A percentile compares a stretch with the other conserved stretches of the same genome.
phyloP scores from a whole-genome alignment of 2,113 vertebrate species.

The Brachionichthys hirsutus region DNA sequence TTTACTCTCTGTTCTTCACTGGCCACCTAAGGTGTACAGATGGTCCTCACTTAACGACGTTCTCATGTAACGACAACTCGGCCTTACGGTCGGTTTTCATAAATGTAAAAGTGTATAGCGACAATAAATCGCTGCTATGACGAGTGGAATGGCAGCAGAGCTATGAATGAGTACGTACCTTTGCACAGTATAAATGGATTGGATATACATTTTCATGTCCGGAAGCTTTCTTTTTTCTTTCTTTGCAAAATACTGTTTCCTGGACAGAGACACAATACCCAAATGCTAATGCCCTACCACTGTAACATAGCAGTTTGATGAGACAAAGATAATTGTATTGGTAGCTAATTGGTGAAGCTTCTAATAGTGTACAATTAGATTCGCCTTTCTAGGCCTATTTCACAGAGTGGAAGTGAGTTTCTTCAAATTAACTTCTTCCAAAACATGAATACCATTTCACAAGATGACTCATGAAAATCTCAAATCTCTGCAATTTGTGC shows the following conservation, averaged over 20 bases:
- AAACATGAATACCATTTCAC: conserved; percentile 31
- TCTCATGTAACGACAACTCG: too few species aligned
- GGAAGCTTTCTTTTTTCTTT: too few species aligned
- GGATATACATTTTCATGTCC: too few species aligned
- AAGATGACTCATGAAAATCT: conserved; percentile 37
- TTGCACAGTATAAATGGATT: too few species aligned
- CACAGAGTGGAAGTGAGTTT: conserved; percentile 37
- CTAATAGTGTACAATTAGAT: conserved; percentile 68
- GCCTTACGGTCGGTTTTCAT: too few species aligned
- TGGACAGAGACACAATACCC: conserved; percentile 22
- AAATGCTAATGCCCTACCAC: conserved; percentile 52
- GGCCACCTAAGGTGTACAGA: conserved; percentile 36
- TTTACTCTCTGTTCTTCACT: conserved; percentile 40
- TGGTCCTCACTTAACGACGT: too few species aligned
- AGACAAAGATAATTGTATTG: conserved; percentile 61
- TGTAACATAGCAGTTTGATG: conserved; percentile 58
- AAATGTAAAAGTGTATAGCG: too few species aligned
- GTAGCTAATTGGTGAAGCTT: conserved; percentile 63
- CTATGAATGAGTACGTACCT: too few species aligned
- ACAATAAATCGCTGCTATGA: too few species aligned
- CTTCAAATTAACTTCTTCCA: too few species aligned
- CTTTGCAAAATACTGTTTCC: conserved; percentile 61
- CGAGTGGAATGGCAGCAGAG: too few species aligned
- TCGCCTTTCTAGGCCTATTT: conserved; percentile 62
- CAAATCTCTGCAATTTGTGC: too few species aligned